phyloP scores from a whole-genome alignment of 2,113 vertebrate species.

The Amblyornis subalaris region DNA sequence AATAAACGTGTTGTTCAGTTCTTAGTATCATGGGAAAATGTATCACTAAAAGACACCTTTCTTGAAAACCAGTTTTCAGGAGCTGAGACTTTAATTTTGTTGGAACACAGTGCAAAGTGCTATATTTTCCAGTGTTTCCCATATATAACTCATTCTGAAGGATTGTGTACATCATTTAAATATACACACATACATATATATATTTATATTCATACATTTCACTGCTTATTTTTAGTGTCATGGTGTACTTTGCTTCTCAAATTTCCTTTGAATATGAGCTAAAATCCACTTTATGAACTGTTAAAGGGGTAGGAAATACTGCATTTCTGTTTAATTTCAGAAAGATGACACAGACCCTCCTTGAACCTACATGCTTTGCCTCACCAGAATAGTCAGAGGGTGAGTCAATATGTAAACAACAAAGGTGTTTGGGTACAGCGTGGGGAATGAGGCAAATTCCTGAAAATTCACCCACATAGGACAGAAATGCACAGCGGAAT shows the following conservation, averaged over 20 bases:
- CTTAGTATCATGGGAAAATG: neutral
- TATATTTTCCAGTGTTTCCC: neutral
- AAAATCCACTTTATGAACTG: neutral
- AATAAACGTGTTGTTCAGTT: neutral
- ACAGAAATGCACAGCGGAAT: neutral
- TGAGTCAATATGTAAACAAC: neutral
- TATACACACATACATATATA: neutral
- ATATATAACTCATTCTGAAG: neutral
- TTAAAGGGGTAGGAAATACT: neutral
- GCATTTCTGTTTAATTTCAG: neutral
- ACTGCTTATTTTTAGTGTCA: neutral
- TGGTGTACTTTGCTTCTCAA: neutral
- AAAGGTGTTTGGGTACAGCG: neutral
- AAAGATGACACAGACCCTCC: neutral
- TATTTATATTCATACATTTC: neutral
- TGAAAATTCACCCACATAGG: neutral
- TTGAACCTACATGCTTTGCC: neutral
- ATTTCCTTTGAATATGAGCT: neutral
- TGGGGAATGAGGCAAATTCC: neutral
- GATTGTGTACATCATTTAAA: neutral
- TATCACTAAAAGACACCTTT: neutral
- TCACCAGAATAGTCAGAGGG: neutral
- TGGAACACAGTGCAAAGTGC: neutral
- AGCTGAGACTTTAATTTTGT: neutral
- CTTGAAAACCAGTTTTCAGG: neutral